phyloP scores from a whole-genome alignment of 2,888 invertebrate genomes.

The Trichacis sp. region DNA sequence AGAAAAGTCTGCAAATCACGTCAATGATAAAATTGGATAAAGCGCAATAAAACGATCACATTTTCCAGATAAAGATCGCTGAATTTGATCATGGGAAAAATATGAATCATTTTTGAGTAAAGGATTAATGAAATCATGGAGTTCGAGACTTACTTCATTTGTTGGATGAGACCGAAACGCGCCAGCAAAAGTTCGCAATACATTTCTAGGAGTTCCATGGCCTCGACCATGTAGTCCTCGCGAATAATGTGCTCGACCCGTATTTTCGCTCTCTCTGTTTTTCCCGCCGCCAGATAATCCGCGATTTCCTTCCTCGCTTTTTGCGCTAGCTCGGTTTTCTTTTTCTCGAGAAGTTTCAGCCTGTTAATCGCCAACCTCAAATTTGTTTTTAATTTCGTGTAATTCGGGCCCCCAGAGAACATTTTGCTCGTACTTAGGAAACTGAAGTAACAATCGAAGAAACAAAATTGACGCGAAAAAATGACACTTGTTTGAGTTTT shows the following conservation, averaged over 20 bases:
- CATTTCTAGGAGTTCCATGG: slow-evolving; percentile 99
- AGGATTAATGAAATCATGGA: too few relatives aligned
- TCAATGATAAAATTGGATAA: too few relatives aligned
- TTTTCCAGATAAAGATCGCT: too few relatives aligned
- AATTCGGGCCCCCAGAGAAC: slow-evolving; percentile 94
- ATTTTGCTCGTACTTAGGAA: slow-evolving; percentile 71
- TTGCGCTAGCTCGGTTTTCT: slow-evolving; percentile 95
- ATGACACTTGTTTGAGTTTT: too few relatives aligned
- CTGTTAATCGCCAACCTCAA: slow-evolving; percentile 92
- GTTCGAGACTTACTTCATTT: slow-evolving; percentile 84
- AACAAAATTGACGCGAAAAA: too few relatives aligned
- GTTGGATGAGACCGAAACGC: slow-evolving; percentile 94
- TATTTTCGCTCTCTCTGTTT: slow-evolving; percentile 92
- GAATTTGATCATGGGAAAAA: too few relatives aligned
- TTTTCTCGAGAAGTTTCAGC: slow-evolving; percentile 94
- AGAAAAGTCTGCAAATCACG: too few relatives aligned
- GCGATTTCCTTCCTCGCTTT: slow-evolving; percentile 98
- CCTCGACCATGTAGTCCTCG: slow-evolving; percentile 99
- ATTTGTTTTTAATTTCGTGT: slow-evolving; percentile 96
- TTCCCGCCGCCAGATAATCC: slow-evolving; percentile 90
- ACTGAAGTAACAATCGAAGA: too few relatives aligned
- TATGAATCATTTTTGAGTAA: too few relatives aligned
- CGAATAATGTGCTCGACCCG: slow-evolving; percentile 98
- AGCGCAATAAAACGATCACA: too few relatives aligned
- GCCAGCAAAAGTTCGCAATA: slow-evolving; percentile 97